phyloP scores from a whole-genome alignment of 2,888 invertebrate genomes.

The Resseliella maxima region DNA sequence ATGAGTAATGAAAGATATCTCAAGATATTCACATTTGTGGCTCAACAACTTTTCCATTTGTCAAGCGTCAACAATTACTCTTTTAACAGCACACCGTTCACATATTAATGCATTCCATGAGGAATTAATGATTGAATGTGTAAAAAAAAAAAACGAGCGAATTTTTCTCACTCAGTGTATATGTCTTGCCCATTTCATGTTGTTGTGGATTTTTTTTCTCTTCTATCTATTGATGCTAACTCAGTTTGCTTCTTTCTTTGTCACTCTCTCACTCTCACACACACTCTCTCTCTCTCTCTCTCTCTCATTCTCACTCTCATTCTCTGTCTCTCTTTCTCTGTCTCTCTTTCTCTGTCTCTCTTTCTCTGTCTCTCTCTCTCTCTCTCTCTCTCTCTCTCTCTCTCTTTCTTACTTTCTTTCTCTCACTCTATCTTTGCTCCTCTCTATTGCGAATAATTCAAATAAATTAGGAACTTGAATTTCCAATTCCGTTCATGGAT shows the following conservation, averaged over 20 bases:
- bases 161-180: background rate
- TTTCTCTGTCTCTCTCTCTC: background rate
- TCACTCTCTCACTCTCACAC: background rate
- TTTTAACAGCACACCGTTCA: background rate
- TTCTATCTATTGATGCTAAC: too few relatives aligned
- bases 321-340: background rate
- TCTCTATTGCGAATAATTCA: background rate
- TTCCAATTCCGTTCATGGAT: constrained; percentile 13
- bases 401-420: background rate
- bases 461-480: background rate
- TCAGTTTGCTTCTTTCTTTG: background rate
- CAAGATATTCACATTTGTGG: background rate
- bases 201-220: too few relatives aligned
- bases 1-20: background rate
- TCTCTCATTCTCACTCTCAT: background rate
- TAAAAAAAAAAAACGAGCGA: background rate
- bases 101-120: constrained; percentile 24
- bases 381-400: background rate
- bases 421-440: too few relatives aligned
- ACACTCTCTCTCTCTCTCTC: background rate
- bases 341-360: background rate
- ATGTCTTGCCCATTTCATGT: background rate
- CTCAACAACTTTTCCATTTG: background rate
- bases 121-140: background rate
- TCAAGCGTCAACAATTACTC: constrained; percentile 30